These are phyloP conservation scores for Monopterus albus DNA, from an alignment of 2,113 vertebrate genomes.

Conservation along the genomic window DNA sequence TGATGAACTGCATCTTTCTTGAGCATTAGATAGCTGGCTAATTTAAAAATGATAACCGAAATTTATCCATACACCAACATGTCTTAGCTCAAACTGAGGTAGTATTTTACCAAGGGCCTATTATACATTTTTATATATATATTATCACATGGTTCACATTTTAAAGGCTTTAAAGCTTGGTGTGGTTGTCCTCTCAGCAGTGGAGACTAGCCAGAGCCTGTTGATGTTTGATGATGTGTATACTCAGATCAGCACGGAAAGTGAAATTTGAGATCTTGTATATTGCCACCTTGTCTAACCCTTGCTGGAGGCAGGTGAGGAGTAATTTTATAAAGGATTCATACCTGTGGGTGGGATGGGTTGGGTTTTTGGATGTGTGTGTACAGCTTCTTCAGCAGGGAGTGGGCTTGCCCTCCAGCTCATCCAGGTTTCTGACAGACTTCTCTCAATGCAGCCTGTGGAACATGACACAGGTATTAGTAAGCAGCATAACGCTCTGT, in stretches of 20 bases:
- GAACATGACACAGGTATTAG: constrained; percentile 29
- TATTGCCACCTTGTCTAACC: constrained; percentile 41
- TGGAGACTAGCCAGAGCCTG: constrained; percentile 37
- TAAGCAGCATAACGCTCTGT: constrained; percentile 16
- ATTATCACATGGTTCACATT: too few relatives aligned
- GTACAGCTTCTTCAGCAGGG: constrained; percentile 14
- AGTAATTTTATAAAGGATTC: constrained; percentile 40
- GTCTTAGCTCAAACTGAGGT: too few relatives aligned
- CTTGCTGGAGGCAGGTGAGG: constrained; percentile 33
- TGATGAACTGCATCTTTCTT: too few relatives aligned
- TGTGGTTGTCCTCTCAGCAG: neutral
- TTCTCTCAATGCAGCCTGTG: neutral
- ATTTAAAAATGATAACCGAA: too few relatives aligned
- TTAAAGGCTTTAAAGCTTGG: neutral
- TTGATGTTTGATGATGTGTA: neutral
- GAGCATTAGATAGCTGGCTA: too few relatives aligned
- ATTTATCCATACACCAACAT: too few relatives aligned
- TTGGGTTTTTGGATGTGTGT: constrained; percentile 42
- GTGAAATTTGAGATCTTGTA: constrained; percentile 47
- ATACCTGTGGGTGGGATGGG: constrained; percentile 28
- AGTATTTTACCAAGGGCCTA: too few relatives aligned
- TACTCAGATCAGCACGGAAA: constrained; percentile 27
- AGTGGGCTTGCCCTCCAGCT: constrained; percentile 35
- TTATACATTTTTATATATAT: too few relatives aligned
- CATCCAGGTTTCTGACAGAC: constrained; percentile 23